Evolutionary conservation across 2,113 vertebrate genomes (phyloP).

Genomic region (Ceuthmochares aereus): DNA sequence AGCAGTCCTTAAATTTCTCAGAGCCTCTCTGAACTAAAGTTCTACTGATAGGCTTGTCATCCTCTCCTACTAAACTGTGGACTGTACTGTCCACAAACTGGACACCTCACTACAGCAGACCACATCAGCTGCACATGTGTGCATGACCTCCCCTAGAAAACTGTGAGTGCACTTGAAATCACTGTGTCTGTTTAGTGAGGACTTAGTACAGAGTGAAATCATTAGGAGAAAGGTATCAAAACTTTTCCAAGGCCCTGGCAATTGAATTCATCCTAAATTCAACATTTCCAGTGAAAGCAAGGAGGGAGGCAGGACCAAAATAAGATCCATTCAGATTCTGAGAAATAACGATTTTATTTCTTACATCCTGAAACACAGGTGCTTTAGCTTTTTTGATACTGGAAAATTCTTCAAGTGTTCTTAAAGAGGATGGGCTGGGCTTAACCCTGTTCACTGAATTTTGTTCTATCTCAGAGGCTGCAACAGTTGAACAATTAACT

Average conservation of each 20-base stretch:
- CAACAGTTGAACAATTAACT: not conserved
- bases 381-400: not conserved
- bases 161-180: not conserved
- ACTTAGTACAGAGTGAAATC: not conserved
- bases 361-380: not conserved
- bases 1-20: not conserved
- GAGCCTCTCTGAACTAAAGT: not conserved
- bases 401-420: not conserved
- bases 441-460: not conserved
- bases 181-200: not conserved
- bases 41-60: not conserved
- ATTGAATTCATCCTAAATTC: not conserved
- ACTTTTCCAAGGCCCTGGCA: not conserved
- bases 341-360: not conserved
- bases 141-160: not conserved
- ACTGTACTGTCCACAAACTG: not conserved
- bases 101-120: not conserved
- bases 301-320: not conserved
- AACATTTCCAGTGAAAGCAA: not conserved
- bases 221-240: not conserved
- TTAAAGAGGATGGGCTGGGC: not conserved
- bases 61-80: not conserved
- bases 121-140: not conserved
- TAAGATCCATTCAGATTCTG: not conserved
- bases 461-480: not conserved